A percentile compares a stretch with the other conserved stretches of the same genome.
Evolutionary conservation across 2,797 vertebrate species (phyloP).

Genomic region (Aeoliscus strigatus): DNA sequence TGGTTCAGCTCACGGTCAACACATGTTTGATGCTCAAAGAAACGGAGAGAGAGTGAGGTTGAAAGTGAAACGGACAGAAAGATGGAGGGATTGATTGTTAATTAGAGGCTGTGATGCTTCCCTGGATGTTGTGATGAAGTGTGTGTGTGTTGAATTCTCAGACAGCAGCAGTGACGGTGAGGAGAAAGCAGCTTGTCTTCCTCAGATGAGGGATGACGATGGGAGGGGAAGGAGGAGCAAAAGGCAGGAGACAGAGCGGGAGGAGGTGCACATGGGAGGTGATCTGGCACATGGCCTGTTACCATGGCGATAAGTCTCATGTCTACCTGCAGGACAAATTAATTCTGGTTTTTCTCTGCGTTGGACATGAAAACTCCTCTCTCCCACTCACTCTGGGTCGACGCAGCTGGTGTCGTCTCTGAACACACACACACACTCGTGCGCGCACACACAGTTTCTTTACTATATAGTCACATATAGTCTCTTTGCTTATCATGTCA

Average conservation of each 20-base stretch:
- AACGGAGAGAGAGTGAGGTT: conserved; percentile 21
- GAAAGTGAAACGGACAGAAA: conserved; percentile 20
- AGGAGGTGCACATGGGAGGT: conserved; percentile 39
- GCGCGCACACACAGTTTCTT: too few species aligned
- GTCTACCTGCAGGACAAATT: conserved; percentile 57
- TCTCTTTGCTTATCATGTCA: too few species aligned
- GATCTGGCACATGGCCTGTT: conserved; percentile 66
- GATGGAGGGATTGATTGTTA: conserved; percentile 31
- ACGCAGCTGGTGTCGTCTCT: conserved; percentile 14
- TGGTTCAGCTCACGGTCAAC: conserved; percentile 17
- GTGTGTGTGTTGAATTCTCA: conserved; percentile 18
- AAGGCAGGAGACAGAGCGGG: conserved; percentile 5
- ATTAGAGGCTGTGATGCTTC: conserved; percentile 25
- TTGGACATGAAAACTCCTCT: conserved; percentile 16
- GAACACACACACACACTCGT: conserved; percentile 15
- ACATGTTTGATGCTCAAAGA: conserved; percentile 6
- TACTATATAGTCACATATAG: too few species aligned
- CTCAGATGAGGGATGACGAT: conserved; percentile 27
- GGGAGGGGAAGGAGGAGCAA: conserved; percentile 14
- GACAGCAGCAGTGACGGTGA: conserved; percentile 23
- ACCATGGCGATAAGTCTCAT: conserved; percentile 67
- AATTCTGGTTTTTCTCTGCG: conserved; percentile 32
- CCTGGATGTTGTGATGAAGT: conserved; percentile 15
- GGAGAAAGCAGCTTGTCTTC: conserved; percentile 30
- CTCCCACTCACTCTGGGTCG: neutral